Percentiles rank a stretch among this genome's conserved stretches.
phyloP scores from a whole-genome alignment of 2,113 vertebrate genomes.

The Crotalus helleri region DNA sequence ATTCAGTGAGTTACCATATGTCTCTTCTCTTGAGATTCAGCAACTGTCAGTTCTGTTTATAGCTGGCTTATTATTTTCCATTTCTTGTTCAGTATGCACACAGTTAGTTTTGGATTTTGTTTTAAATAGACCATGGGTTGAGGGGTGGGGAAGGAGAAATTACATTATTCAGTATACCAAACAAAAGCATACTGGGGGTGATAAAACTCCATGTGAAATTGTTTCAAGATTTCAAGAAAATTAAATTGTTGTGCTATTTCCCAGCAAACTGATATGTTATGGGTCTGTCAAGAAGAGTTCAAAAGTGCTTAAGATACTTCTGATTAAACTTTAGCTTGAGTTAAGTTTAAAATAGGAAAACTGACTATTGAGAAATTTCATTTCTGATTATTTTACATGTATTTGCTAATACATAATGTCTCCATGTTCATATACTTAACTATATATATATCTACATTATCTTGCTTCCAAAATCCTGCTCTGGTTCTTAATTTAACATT shows the following conservation, averaged over 20 bases:
- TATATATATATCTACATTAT: neutral
- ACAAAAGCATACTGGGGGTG: neutral
- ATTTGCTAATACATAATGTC: neutral
- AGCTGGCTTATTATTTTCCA: slow-evolving; percentile 52
- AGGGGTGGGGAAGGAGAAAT: slow-evolving; percentile 17
- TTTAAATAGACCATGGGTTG: slow-evolving; percentile 14
- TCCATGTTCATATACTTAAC: neutral
- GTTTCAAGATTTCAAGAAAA: neutral
- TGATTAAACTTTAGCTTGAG: slow-evolving; percentile 1
- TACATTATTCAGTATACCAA: slow-evolving; percentile 2
- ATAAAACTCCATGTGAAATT: slow-evolving; percentile 28
- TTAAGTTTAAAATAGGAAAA: slow-evolving; percentile 22
- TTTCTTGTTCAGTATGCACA: slow-evolving; percentile 43
- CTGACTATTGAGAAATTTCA: neutral
- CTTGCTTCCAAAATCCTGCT: neutral
- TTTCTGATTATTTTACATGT: slow-evolving; percentile 7
- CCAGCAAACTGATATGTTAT: neutral
- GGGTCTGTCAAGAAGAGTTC: neutral
- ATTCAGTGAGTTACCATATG: slow-evolving; percentile 44
- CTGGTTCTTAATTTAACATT: neutral
- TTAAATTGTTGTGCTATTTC: neutral
- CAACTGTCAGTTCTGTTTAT: slow-evolving; percentile 58
- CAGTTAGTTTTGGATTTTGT: slow-evolving; percentile 37
- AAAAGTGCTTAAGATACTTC: neutral
- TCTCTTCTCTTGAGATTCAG: slow-evolving; percentile 48